These are phyloP conservation scores for Caracal caracal DNA, from an alignment of 2,113 vertebrate genomes.

Conservation along the genomic window DNA sequence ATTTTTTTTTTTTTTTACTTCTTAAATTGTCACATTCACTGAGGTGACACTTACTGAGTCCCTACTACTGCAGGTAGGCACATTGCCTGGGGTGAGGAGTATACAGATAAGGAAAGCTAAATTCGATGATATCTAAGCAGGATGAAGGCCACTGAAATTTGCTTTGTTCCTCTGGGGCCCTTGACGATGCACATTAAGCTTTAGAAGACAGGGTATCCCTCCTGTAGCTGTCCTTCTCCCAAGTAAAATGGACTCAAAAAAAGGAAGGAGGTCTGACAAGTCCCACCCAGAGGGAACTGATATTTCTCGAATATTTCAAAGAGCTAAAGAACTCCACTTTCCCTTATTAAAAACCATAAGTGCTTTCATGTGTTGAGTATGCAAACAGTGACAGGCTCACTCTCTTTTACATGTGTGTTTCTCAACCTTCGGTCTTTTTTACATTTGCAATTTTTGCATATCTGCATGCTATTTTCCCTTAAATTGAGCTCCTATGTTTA, in stretches of 20 bases:
- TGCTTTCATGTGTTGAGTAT: neutral
- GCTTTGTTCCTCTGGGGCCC: rapidly evolving
- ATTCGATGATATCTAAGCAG: rapidly evolving
- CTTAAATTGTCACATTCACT: neutral
- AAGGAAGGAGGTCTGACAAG: neutral
- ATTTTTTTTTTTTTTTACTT: neutral
- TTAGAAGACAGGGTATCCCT: neutral
- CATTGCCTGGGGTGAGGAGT: rapidly evolving
- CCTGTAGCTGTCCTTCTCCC: neutral
- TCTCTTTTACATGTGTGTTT: neutral
- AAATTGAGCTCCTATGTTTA: neutral
- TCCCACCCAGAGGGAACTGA: neutral
- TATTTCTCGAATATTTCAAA: neutral
- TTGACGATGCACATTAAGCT: neutral
- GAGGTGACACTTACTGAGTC: neutral
- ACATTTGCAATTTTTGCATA: neutral
- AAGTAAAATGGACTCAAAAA: neutral
- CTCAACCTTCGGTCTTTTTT: neutral
- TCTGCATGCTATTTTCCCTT: neutral
- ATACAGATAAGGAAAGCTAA: neutral
- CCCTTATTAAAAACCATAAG: neutral
- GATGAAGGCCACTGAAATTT: rapidly evolving
- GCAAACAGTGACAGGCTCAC: neutral
- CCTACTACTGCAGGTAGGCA: neutral
- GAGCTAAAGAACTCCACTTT: neutral